Evolutionary conservation across 2,797 vertebrate genomes (phyloP), one percentile per base, ranked within the genome.

Genomic region (Protonibea diacanthus): DNA sequence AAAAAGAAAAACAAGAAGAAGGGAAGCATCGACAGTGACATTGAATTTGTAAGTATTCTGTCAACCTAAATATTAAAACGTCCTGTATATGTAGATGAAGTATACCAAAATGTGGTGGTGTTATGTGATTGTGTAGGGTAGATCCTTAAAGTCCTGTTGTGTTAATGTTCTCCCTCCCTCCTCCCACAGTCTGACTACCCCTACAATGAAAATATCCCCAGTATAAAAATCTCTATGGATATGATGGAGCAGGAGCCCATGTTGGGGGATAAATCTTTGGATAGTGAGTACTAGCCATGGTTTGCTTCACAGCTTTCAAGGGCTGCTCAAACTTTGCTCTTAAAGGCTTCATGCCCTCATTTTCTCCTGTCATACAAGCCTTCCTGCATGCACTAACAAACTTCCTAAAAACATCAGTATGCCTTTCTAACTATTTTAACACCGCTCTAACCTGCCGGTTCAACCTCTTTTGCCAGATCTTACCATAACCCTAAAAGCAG

Each of bases 201-300:
- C 82, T 98, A 96, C 95, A 94, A 95, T 95, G 97, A 98, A 95
- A 98, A 96, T 91, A 84, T 98, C 91, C 97, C 98, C 95, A 97
- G 95, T 96, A 99, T 99, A 96, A 99, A 99, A 97, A 99, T 99
- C 88, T 97, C 98, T 93, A 98, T 99, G 98, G 98, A 99, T 94
- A 96, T 96, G 95, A 97, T 99, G 98, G 97, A 98, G 91, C 95
- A 97, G 91, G 96, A 98, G 81, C 96, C 97, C 92, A 97, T 98
- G 96, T 96, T 98, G 97, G 97, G 96, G 86, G 96, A 96, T 94
- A 97, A 97, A 94, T 94, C 96, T 95, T 90, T 96, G 9, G 96
- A 97, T 96, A 97, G 98, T 99, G 97, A 99, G 98, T 99, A 98
- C 88, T 33, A 75, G 87, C 44, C 21, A n/a, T 81, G 76, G 42